Evolutionary conservation across 1,140 invertebrate species (phyloP).

Genomic region (Brachionus koreanus): DNA sequence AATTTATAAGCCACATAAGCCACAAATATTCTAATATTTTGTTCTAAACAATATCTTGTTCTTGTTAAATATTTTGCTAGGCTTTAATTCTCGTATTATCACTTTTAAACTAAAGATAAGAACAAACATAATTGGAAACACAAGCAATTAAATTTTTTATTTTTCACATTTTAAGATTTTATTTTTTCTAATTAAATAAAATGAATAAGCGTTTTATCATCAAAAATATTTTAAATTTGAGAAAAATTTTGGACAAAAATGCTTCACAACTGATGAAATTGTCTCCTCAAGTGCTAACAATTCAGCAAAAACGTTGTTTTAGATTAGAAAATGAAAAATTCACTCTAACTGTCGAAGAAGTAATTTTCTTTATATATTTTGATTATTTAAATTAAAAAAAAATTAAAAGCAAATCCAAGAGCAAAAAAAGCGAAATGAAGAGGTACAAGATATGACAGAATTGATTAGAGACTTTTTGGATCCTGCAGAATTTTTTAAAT

Average conservation of each 20-base stretch:
- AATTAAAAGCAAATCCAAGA: constrained; percentile 17
- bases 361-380: neutral
- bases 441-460: constrained; percentile 51
- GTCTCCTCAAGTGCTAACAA: neutral
- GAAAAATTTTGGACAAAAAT: neutral
- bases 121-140: neutral
- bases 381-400: neutral
- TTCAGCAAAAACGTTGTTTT: neutral
- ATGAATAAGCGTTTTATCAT: neutral
- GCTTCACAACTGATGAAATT: neutral
- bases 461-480: constrained; percentile 53
- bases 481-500: constrained; percentile 51
- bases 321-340: constrained; percentile 16
- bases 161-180: neutral
- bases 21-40: too few species aligned
- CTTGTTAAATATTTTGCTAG: neutral
- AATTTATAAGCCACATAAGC: too few species aligned
- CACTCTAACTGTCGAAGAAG: neutral
- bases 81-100: neutral
- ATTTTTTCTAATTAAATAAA: neutral
- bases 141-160: neutral
- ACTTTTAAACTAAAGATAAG: neutral
- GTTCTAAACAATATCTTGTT: too few species aligned
- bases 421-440: constrained; percentile 48
- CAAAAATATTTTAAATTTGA: neutral